Conservation (phyloP, 1,140 invertebrate species). For the Leguminivora glycinivorella region DNA sequence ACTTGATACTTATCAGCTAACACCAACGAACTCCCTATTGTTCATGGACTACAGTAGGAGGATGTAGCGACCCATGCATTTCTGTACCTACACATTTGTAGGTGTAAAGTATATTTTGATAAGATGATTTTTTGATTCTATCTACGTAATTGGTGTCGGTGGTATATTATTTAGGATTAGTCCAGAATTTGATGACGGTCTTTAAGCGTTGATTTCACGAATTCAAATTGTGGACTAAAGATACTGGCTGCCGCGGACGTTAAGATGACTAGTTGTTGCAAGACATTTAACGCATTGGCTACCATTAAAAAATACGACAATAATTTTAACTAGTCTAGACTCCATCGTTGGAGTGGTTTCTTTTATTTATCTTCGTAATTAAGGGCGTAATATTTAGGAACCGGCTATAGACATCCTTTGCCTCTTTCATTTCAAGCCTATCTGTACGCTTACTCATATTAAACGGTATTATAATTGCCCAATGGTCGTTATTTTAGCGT, state of each 20-base stretch:
- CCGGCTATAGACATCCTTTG: too few species aligned
- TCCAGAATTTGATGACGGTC: not conserved
- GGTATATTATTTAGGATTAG: not conserved
- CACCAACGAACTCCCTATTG: not conserved
- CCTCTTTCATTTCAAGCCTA: too few species aligned
- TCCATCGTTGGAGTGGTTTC: too few species aligned
- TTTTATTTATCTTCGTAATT: too few species aligned
- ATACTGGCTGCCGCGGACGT: not conserved
- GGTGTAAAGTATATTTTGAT: not conserved
- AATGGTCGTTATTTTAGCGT: too few species aligned
- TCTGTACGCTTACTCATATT: too few species aligned
- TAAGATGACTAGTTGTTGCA: not conserved
- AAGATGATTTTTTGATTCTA: not conserved
- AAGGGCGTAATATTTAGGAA: too few species aligned
- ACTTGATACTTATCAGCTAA: not conserved
- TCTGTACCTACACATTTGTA: not conserved
- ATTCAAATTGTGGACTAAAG: conserved; percentile 5
- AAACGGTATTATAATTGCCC: too few species aligned
- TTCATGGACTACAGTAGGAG: not conserved
- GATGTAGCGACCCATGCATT: not conserved
- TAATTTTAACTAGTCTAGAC: too few species aligned
- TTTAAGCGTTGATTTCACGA: not conserved
- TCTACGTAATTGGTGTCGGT: not conserved
- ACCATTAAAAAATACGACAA: not conserved
- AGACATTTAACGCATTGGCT: not conserved